Base-by-base conservation (phyloP, 2,888 invertebrate genomes). In the Caenorhabditis sp. region DNA sequence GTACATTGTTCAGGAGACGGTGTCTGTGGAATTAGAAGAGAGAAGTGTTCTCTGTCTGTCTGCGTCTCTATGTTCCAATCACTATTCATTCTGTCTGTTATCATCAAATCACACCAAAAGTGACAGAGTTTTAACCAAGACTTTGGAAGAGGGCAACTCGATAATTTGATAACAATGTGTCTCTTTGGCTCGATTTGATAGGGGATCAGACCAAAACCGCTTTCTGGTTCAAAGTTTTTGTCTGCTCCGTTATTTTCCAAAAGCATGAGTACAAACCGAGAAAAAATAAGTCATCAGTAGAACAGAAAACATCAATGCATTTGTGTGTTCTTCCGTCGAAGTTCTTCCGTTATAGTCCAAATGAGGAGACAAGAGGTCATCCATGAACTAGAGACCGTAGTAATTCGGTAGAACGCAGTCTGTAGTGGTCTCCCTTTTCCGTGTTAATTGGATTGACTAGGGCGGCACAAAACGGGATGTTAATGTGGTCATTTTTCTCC, bases 41-140 rank as follows among this genome's bases (percentile, higher is more conserved):
- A 64, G 64, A 75, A 28, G 28, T 31, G 44, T 44, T 59, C 6
- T 70, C 58, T 31, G 28, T 38, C 44, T 44, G 44, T 59, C 70
- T 70, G 58, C 28, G 47, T 68, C 2, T 70, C 31, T 70, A n/a
- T 22, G 14, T 59, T 19, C 24, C 7, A 10, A 22, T 1, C 31
- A 56, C 44, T 47, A 58, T 54, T 14, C 44, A 12, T n/a, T 14
- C 1, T 47, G 47, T 8, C 19, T 44, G 16, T 59, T 70, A 70
- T 70, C 70, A 70, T 26, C 70, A 66, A 66, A 51, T 51, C 66
- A 49, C 66, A 66, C 66, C 66, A 35, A 66, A 66, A 35, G 51
- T 66, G 66, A 49, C 66, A 66, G 44, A 44, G 44, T 26, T 49
- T 49, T 66, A 51, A 66, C 38, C 66, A 35, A 66, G 51, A 66